Evolutionary conservation across 2,888 invertebrate species (phyloP).

Genomic region (Itoplectis maculator): DNA sequence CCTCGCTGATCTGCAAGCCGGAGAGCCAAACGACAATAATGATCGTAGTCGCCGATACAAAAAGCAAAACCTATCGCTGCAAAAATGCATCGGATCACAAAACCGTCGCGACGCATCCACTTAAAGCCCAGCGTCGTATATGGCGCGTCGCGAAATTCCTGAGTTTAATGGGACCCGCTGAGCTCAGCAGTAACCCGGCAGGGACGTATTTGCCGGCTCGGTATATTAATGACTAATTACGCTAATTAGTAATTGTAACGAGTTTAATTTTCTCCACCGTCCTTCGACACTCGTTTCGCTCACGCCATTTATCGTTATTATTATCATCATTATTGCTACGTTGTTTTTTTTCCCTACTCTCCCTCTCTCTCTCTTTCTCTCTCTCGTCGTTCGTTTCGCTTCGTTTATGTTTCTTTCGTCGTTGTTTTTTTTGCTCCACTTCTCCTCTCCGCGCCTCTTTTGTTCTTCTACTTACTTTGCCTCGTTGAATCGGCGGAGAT

Average conservation of each 20-base stretch:
- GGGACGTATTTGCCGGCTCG: neutral
- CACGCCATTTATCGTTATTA: slow-evolving; percentile 16
- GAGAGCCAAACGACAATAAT: neutral
- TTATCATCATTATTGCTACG: slow-evolving; percentile 13
- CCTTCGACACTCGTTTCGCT: slow-evolving; percentile 1
- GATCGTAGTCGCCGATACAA: slow-evolving; percentile 27
- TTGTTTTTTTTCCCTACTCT: neutral
- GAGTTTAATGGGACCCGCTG: slow-evolving; percentile 36
- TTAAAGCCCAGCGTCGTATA: slow-evolving; percentile 20
- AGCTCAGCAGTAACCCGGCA: slow-evolving; percentile 20
- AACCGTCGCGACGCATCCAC: slow-evolving; percentile 10
- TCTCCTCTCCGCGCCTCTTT: neutral
- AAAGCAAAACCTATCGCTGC: neutral
- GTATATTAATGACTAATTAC: slow-evolving; percentile 61
- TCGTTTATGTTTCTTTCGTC: slow-evolving; percentile 33
- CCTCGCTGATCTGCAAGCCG: too few relatives aligned
- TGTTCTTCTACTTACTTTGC: slow-evolving; percentile 31
- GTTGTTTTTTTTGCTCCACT: slow-evolving; percentile 24
- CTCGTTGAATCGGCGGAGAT: slow-evolving; percentile 40
- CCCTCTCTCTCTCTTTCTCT: slow-evolving; percentile 23
- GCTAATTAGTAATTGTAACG: slow-evolving; percentile 54
- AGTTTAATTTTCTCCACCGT: slow-evolving; percentile 45
- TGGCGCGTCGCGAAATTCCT: slow-evolving; percentile 18
- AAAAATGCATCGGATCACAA: slow-evolving; percentile 23
- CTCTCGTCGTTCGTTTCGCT: neutral